Evolutionary conservation across 2,888 invertebrate species (phyloP).

Genomic region (Tillus elongatus): DNA sequence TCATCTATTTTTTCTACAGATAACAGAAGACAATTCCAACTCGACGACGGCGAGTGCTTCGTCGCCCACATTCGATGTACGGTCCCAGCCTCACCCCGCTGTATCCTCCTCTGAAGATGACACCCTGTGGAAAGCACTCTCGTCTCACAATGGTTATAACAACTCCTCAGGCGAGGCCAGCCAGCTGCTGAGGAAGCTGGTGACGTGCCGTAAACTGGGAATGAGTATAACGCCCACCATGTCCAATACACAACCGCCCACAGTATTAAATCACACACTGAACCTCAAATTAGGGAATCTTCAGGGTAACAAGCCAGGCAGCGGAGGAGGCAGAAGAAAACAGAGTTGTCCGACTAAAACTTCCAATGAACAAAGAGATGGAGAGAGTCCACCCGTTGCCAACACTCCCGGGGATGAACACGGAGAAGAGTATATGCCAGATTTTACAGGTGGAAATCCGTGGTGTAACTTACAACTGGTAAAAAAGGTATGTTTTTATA

Average conservation of each 20-base stretch:
- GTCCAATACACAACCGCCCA: constrained; percentile 13
- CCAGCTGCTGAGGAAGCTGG: constrained; percentile 64
- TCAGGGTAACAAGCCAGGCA: constrained; percentile 14
- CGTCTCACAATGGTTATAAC: constrained; percentile 49
- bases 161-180: constrained; percentile 51
- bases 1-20: no score
- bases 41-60: constrained; percentile 37
- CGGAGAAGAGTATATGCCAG: constrained; percentile 31
- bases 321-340: constrained; percentile 61
- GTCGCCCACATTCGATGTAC: constrained; percentile 32
- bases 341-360: constrained; percentile 72
- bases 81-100: constrained; percentile 37
- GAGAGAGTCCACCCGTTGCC: constrained; percentile 21
- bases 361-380: constrained; percentile 23
- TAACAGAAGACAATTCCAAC: constrained; percentile 38
- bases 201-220: constrained; percentile 61
- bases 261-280: constrained; percentile 5
- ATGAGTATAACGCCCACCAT: constrained; percentile 52
- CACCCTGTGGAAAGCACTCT: constrained; percentile 49
- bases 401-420: constrained; percentile 23
- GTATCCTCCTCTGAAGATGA: constrained; percentile 24
- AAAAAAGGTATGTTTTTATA: constrained; percentile 33
- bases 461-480: constrained; percentile 40
- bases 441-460: constrained; percentile 39
- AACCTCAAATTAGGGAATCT: constrained; percentile 18